A percentile compares a stretch with the other conserved stretches of the same genome.
Evolutionary conservation across 1,140 invertebrate species (phyloP).

Genomic region (Drosophila ananassae): DNA sequence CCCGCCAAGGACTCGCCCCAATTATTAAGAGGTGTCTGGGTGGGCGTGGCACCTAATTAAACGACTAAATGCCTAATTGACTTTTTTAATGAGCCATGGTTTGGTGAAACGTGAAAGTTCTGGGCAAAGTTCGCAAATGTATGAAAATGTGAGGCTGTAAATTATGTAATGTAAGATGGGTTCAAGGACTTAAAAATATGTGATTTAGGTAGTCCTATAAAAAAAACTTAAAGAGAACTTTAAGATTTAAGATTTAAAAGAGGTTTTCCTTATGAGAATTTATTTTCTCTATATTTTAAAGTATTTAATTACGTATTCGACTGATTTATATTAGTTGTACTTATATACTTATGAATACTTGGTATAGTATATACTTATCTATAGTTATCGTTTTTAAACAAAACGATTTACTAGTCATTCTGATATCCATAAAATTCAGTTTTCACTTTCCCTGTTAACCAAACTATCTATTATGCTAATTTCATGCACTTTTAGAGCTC

Average conservation of each 20-base stretch:
- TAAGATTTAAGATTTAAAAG: too few relatives aligned
- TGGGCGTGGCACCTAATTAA: constrained; percentile 47
- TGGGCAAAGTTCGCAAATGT: constrained; percentile 26
- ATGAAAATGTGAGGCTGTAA: constrained; percentile 11
- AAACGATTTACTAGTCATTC: too few relatives aligned
- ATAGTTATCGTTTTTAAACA: too few relatives aligned
- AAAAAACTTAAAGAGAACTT: too few relatives aligned
- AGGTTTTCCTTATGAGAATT: too few relatives aligned
- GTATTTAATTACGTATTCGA: too few relatives aligned
- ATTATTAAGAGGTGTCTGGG: constrained; percentile 18
- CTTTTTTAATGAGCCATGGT: constrained; percentile 18
- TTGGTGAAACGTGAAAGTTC: not conserved
- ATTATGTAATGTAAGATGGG: not conserved
- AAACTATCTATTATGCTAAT: not conserved
- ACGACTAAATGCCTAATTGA: constrained; percentile 58
- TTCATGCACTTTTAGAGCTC: not conserved
- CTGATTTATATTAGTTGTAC: too few relatives aligned
- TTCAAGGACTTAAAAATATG: constrained; percentile 6
- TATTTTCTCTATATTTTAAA: too few relatives aligned
- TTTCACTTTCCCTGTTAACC: too few relatives aligned
- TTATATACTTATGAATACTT: too few relatives aligned
- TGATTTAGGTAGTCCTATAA: not conserved
- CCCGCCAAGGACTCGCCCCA: constrained; percentile 3
- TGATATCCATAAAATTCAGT: too few relatives aligned
- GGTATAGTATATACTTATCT: too few relatives aligned